Conservation (phyloP, 2,797 vertebrate species). For the Thripadectes ignobilis region DNA sequence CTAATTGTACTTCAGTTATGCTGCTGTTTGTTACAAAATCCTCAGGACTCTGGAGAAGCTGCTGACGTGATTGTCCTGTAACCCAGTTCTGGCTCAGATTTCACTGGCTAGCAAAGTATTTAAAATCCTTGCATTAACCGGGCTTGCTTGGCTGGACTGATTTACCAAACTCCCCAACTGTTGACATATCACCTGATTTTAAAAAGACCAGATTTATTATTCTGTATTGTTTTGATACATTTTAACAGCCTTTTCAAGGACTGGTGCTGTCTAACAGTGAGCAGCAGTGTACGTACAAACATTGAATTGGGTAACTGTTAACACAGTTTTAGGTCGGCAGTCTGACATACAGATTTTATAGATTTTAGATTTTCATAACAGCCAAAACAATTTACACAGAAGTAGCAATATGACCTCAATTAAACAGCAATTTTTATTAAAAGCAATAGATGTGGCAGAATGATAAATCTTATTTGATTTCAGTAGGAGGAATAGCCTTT, state of each 20-base stretch:
- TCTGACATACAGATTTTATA: neutral
- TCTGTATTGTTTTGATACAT: neutral
- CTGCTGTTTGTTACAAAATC: slow-evolving; percentile 2
- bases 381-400: neutral
- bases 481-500: neutral
- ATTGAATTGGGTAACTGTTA: neutral
- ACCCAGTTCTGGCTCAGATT: slow-evolving; percentile 12
- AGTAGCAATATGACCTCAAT: neutral
- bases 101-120: neutral
- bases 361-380: neutral
- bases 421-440: neutral
- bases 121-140: neutral
- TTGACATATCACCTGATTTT: neutral
- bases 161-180: neutral
- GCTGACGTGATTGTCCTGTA: neutral
- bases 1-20: neutral
- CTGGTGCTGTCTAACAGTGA: neutral
- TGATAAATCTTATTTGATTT: neutral
- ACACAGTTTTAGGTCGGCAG: neutral
- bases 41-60: neutral
- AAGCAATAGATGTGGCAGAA: neutral
- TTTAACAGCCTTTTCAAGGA: neutral
- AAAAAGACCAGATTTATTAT: neutral
- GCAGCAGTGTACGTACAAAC: neutral
- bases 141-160: neutral